phyloP scores from a whole-genome alignment of 2,888 invertebrate genomes.

The Muscina levida region DNA sequence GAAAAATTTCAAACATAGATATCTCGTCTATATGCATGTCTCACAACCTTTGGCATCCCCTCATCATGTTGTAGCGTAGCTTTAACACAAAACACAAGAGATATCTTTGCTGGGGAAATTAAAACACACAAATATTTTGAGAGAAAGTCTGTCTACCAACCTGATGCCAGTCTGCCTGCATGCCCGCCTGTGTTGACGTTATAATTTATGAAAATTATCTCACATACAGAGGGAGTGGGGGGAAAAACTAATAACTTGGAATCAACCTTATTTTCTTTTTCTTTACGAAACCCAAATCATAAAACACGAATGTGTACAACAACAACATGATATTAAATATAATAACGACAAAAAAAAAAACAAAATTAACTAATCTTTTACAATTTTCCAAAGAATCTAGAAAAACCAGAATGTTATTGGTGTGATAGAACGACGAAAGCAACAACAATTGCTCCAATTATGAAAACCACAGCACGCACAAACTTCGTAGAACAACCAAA shows the following conservation, averaged over 20 bases:
- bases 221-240: neutral
- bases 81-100: neutral
- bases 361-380: constrained; percentile 10
- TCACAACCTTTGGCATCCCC: neutral
- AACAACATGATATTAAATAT: too few species aligned
- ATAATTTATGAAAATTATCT: constrained; percentile 17
- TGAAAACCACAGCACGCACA: neutral
- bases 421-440: neutral
- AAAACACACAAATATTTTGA: neutral
- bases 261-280: neutral
- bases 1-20: neutral
- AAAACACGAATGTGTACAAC: too few species aligned
- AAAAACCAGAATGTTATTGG: neutral
- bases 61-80: neutral
- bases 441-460: constrained; percentile 21
- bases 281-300: neutral
- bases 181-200: too few species aligned
- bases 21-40: neutral
- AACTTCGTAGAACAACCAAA: neutral
- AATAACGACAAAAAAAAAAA: too few species aligned
- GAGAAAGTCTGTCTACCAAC: neutral
- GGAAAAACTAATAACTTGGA: too few species aligned
- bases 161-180: too few species aligned
- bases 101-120: too few species aligned
- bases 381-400: neutral